phyloP scores from a whole-genome alignment of 1,140 invertebrate species.

The Harpegnathos saltator region DNA sequence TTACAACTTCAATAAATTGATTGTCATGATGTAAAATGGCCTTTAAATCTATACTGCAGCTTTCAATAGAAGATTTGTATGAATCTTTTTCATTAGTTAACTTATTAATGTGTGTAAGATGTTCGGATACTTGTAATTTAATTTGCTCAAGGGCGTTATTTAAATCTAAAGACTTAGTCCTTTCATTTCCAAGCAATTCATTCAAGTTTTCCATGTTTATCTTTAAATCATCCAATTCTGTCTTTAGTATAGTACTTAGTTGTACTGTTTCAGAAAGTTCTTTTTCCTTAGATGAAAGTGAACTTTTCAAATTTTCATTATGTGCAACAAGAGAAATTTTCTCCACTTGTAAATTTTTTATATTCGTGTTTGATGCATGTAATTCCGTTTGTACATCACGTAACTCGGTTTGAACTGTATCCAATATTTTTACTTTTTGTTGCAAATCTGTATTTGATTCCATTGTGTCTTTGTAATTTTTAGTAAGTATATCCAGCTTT shows the following conservation, averaged over 20 bases:
- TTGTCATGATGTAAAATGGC: constrained; percentile 32
- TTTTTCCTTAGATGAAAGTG: constrained; percentile 57
- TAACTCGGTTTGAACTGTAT: constrained; percentile 53
- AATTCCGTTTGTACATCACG: constrained; percentile 34
- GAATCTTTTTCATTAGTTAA: constrained; percentile 50
- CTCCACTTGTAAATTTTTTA: constrained; percentile 49
- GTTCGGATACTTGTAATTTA: constrained; percentile 32
- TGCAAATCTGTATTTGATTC: constrained; percentile 29
- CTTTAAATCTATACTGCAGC: constrained; percentile 32
- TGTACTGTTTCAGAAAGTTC: constrained; percentile 60
- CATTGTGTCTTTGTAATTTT: constrained; percentile 21
- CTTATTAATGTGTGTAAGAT: constrained; percentile 53
- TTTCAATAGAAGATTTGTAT: constrained; percentile 43
- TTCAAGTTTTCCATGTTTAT: constrained; percentile 57
- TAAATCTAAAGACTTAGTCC: constrained; percentile 38
- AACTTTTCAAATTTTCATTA: constrained; percentile 47
- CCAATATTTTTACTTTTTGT: constrained; percentile 39
- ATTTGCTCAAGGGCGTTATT: constrained; percentile 11
- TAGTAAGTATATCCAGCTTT: constrained; percentile 25
- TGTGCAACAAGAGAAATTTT: constrained; percentile 45
- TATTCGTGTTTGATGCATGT: not conserved
- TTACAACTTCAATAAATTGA: constrained; percentile 2
- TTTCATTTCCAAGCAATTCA: constrained; percentile 42
- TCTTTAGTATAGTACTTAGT: constrained; percentile 62
- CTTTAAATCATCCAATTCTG: constrained; percentile 60